These are phyloP conservation scores for Mustela nigripes DNA, from an alignment of 2,113 vertebrate species.

Conservation along the genomic window DNA sequence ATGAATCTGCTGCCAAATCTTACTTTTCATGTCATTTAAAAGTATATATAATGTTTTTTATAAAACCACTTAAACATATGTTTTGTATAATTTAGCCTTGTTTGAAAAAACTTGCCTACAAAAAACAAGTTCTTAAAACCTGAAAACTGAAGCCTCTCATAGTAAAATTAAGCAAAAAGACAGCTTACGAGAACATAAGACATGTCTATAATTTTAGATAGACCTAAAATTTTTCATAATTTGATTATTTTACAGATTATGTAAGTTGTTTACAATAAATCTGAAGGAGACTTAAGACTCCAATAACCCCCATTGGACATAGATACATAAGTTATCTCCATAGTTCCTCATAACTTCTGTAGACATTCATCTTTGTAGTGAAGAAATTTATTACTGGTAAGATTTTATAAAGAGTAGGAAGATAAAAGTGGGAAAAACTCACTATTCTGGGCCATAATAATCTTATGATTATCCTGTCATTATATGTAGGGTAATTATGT, in stretches of 20 bases:
- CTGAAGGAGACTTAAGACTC: not conserved
- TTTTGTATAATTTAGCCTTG: not conserved
- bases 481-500: not conserved
- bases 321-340: not conserved
- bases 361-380: not conserved
- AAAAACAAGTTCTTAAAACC: not conserved
- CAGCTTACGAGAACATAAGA: not conserved
- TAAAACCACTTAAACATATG: not conserved
- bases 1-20: not conserved
- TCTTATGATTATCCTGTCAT: not conserved
- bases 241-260: not conserved
- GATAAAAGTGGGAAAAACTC: not conserved
- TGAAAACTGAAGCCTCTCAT: not conserved
- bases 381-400: not conserved
- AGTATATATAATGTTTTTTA: not conserved
- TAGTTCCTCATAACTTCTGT: not conserved
- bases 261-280: not conserved
- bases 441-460: not conserved
- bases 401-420: not conserved
- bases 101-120: not conserved
- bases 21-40: not conserved
- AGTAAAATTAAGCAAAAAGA: not conserved
- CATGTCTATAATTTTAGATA: not conserved
- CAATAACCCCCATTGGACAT: not conserved
- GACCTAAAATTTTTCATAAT: not conserved